These are phyloP conservation scores for Castor canadensis DNA, from an alignment of 2,113 vertebrate genomes.

Conservation along the genomic window DNA sequence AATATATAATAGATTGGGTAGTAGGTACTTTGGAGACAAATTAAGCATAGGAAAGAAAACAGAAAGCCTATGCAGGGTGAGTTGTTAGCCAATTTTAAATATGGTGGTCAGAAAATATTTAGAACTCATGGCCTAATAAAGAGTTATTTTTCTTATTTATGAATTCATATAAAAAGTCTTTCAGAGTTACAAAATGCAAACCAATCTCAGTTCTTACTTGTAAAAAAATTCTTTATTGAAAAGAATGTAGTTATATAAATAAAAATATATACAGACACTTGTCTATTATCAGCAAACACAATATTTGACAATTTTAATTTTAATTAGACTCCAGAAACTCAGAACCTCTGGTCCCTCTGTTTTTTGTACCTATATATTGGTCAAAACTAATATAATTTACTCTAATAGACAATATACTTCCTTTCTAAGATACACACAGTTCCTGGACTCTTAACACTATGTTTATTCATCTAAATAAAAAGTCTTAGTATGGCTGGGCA, in stretches of 20 bases:
- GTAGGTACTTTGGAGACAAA: not conserved
- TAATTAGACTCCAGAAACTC: not conserved
- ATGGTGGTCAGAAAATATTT: not conserved
- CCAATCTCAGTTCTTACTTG: not conserved
- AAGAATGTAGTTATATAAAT: not conserved
- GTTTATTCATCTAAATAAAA: slow-evolving; percentile 29
- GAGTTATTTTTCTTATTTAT: slow-evolving; percentile 11
- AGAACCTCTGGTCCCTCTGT: not conserved
- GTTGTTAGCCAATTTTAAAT: not conserved
- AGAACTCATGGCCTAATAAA: slow-evolving; percentile 14
- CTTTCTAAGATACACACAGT: not conserved
- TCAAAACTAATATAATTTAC: not conserved
- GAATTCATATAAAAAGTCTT: not conserved
- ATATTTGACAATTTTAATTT: not conserved
- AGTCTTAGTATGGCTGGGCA: no score
- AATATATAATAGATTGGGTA: not conserved
- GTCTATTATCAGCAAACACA: not conserved
- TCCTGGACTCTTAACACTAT: not conserved
- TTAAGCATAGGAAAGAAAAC: not conserved
- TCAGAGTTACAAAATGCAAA: slow-evolving; percentile 9
- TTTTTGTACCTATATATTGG: not conserved
- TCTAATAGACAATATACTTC: not conserved
- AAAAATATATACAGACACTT: not conserved
- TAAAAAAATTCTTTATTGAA: not conserved
- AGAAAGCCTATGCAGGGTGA: not conserved